Evolutionary conservation across 2,797 vertebrate species (phyloP).

Genomic region (Xyrichtys novacula): DNA sequence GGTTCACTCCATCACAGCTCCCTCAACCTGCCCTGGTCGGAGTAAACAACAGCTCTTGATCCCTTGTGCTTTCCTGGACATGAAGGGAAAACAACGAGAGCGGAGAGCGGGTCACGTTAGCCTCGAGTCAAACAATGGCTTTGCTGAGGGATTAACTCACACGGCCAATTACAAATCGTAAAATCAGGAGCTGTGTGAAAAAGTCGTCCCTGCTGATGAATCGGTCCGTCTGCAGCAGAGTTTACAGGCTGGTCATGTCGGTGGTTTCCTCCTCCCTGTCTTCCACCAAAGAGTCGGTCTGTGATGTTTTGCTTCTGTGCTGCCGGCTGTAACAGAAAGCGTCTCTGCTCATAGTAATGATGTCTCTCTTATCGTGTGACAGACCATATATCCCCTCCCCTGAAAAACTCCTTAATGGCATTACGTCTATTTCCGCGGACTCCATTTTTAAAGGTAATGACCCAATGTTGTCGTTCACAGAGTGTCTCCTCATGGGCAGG

Average conservation of each 20-base stretch:
- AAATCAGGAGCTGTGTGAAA: slow-evolving; percentile 5
- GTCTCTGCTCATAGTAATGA: slow-evolving; percentile 32
- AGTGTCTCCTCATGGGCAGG: slow-evolving; percentile 65
- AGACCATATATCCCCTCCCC: slow-evolving; percentile 53
- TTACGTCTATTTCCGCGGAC: slow-evolving; percentile 55
- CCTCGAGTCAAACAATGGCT: slow-evolving; percentile 46
- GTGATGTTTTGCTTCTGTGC: slow-evolving; percentile 33
- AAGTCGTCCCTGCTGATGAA: slow-evolving; percentile 22
- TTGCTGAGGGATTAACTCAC: slow-evolving; percentile 24
- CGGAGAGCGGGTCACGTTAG: slow-evolving; percentile 32
- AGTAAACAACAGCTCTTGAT: neutral
- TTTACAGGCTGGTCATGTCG: slow-evolving; percentile 69
- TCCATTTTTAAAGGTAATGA: slow-evolving; percentile 47
- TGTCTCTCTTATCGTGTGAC: slow-evolving; percentile 54
- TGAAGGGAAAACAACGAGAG: slow-evolving; percentile 6
- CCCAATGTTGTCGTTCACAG: slow-evolving; percentile 40
- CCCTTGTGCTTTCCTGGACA: neutral
- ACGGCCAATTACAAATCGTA: slow-evolving; percentile 29
- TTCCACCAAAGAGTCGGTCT: slow-evolving; percentile 26
- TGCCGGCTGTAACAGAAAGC: slow-evolving; percentile 33
- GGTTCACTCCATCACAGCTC: slow-evolving; percentile 22
- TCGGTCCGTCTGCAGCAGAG: slow-evolving; percentile 25
- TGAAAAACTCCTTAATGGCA: slow-evolving; percentile 70
- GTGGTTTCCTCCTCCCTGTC: slow-evolving; percentile 46
- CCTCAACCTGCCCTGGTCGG: neutral